Conservation (phyloP, 2,888 invertebrate species). For the Tipula confusa region DNA sequence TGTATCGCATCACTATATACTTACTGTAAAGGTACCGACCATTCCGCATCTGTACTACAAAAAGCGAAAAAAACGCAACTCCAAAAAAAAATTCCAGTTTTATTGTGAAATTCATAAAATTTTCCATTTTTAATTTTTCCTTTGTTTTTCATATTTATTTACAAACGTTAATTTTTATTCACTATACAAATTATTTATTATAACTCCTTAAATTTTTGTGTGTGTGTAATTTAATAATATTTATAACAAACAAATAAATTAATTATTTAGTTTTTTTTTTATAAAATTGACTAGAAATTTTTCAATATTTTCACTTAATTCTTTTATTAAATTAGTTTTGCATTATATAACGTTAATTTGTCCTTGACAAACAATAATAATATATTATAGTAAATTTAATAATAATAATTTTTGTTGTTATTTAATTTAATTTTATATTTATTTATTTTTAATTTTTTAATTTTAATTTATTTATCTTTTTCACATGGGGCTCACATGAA, state of each 20-base stretch:
- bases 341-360: neutral
- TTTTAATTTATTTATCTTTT: neutral
- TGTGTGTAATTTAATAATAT: neutral
- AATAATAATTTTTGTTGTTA: neutral
- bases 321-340: neutral
- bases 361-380: neutral
- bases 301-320: neutral
- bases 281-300: constrained; percentile 15
- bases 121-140: neutral
- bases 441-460: neutral
- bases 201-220: neutral
- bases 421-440: neutral
- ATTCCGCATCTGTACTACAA: too few species aligned
- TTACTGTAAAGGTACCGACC: too few species aligned
- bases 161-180: neutral
- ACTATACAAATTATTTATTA: too few species aligned
- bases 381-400: neutral
- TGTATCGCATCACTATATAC: too few species aligned
- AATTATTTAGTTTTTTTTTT: neutral
- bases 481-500: neutral
- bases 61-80: too few species aligned
- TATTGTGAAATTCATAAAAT: neutral
- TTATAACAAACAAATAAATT: constrained; percentile 3
- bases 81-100: neutral
- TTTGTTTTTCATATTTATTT: neutral